Evolutionary conservation across 2,888 invertebrate species (phyloP).

Genomic region (Tubulanus polymorphus): DNA sequence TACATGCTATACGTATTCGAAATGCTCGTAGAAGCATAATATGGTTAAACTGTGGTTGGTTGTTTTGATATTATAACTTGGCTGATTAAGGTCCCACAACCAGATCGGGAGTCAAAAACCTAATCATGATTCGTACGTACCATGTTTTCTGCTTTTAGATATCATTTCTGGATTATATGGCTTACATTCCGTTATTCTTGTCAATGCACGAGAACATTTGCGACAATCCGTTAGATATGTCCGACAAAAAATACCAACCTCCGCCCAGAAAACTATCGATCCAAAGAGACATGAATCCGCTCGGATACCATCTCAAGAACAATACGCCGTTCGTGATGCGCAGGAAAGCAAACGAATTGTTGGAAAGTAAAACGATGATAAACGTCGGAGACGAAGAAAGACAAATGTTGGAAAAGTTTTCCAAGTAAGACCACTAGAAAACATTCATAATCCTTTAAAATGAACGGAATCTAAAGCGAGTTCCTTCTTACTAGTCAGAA

Average conservation of each 20-base stretch:
- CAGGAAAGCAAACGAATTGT: slow-evolving; percentile 34
- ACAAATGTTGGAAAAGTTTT: slow-evolving; percentile 33
- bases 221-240: slow-evolving; percentile 49
- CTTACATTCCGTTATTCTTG: slow-evolving; percentile 51
- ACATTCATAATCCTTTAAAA: no score
- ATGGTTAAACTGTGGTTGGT: not conserved
- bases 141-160: slow-evolving; percentile 35
- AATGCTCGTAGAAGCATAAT: no score
- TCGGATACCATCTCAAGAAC: slow-evolving; percentile 40
- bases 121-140: not conserved
- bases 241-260: slow-evolving; percentile 38
- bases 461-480: no score
- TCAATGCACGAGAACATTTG: slow-evolving; percentile 52
- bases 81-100: not conserved
- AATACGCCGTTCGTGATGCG: slow-evolving; percentile 32
- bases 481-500: no score
- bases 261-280: slow-evolving; percentile 30
- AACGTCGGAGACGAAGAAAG: slow-evolving; percentile 28
- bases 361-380: slow-evolving; percentile 31
- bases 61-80: not conserved
- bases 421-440: no score
- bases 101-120: no score
- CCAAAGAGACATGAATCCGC: slow-evolving; percentile 50
- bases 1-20: no score
- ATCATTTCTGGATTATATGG: slow-evolving; percentile 49